phyloP scores from a whole-genome alignment of 2,113 vertebrate species.

The Podarcis raffonei region DNA sequence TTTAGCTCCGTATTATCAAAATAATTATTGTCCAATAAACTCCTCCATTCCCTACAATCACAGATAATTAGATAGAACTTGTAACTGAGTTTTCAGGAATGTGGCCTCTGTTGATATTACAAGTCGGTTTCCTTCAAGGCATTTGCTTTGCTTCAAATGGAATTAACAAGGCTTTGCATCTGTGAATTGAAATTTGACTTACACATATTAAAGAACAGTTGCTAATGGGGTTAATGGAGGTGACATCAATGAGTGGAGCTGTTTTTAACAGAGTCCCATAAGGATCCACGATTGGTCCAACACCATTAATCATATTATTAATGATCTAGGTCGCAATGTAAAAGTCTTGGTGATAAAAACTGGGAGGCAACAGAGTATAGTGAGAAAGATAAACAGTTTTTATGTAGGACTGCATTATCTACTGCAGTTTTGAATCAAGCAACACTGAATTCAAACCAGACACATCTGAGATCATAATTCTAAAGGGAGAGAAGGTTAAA shows the following conservation, averaged over 20 bases:
- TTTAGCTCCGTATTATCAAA: not conserved
- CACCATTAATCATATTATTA: constrained; percentile 9
- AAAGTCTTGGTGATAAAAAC: not conserved
- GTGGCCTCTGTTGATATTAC: not conserved
- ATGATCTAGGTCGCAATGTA: not conserved
- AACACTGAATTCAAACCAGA: not conserved
- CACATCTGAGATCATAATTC: not conserved
- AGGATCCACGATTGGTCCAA: not conserved
- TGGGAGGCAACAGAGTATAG: not conserved
- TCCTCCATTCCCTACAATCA: not conserved
- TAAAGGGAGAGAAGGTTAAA: not conserved
- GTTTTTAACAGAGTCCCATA: constrained; percentile 1
- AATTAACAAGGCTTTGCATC: constrained; percentile 12
- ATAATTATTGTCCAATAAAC: not conserved
- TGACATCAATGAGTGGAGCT: not conserved
- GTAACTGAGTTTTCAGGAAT: not conserved
- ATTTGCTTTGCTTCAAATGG: not conserved
- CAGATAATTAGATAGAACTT: not conserved
- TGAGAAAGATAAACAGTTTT: not conserved
- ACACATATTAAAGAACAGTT: constrained; percentile 3
- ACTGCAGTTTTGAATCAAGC: not conserved
- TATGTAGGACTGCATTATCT: not conserved
- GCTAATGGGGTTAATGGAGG: constrained; percentile 15
- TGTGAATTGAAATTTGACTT: constrained; percentile 21
- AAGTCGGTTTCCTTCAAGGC: not conserved